Conservation (phyloP, 2,113 vertebrate species). For the Polypterus senegalus region DNA sequence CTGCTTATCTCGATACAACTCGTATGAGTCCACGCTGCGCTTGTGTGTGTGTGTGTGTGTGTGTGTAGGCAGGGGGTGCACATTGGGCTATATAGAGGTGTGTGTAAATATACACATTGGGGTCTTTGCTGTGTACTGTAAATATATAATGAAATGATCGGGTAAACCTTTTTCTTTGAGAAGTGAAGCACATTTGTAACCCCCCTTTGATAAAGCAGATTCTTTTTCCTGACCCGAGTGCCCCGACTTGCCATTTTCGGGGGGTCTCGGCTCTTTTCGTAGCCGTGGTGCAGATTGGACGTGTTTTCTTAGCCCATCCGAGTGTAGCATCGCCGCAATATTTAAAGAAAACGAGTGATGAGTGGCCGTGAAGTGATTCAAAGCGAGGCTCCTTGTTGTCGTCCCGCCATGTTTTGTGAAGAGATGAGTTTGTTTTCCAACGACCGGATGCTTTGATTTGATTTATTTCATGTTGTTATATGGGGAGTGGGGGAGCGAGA, state of each 20-base stretch:
- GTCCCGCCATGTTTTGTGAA: constrained; percentile 59
- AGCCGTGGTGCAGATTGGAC: constrained; percentile 66
- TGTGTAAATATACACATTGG: too few species aligned
- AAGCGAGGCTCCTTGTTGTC: constrained; percentile 49
- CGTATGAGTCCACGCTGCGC: too few species aligned
- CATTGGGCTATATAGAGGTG: too few species aligned
- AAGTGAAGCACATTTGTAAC: constrained; percentile 62
- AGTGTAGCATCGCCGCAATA: constrained; percentile 78
- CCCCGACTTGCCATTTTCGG: constrained; percentile 19
- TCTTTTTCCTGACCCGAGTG: constrained; percentile 52
- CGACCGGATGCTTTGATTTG: constrained; percentile 58
- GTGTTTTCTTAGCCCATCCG: constrained; percentile 67
- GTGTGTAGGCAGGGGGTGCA: too few species aligned
- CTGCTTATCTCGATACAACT: too few species aligned
- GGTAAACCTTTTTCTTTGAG: constrained; percentile 47
- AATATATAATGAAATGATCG: constrained; percentile 4
- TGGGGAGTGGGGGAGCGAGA: background rate
- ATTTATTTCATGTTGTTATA: constrained; percentile 55
- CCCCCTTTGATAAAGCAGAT: constrained; percentile 67
- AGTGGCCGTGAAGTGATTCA: constrained; percentile 51
- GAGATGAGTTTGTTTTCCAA: constrained; percentile 67
- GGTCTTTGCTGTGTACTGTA: too few species aligned
- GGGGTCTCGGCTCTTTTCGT: constrained; percentile 37
- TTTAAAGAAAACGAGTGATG: constrained; percentile 54
- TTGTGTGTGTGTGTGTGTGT: too few species aligned